Evolutionary conservation across 2,888 invertebrate genomes (phyloP).

Genomic region (Lycia hirtaria): DNA sequence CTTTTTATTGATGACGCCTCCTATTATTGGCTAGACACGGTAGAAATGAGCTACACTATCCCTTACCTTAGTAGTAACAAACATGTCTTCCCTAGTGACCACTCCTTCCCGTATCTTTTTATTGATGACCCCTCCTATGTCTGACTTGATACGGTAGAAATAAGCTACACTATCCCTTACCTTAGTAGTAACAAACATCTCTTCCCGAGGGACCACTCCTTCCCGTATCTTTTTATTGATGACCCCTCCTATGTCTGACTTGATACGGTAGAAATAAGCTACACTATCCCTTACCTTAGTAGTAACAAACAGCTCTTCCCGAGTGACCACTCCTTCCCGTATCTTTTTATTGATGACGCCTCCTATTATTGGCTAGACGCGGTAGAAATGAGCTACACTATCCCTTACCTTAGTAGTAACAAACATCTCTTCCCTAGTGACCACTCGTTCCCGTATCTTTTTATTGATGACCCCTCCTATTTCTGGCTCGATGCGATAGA

Average conservation of each 20-base stretch:
- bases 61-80: conserved; percentile 88
- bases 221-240: conserved; percentile 86
- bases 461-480: conserved; percentile 87
- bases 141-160: conserved; percentile 89
- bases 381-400: neutral
- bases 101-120: conserved; percentile 87
- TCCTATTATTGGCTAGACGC: no score
- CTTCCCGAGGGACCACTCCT: conserved; percentile 88
- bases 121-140: conserved; percentile 87
- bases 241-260: no score
- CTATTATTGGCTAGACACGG: no score
- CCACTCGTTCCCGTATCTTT: conserved; percentile 87
- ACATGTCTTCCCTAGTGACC: conserved; percentile 89
- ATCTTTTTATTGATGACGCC: no score
- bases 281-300: no score
- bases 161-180: conserved; percentile 83
- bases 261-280: no score
- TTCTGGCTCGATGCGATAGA: conserved; percentile 90
- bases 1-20: no score
- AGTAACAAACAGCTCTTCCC: no score
- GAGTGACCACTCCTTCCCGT: no score
- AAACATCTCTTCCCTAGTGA: conserved; percentile 89
- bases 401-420: conserved; percentile 88
- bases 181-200: conserved; percentile 90
- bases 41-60: neutral